Evolutionary conservation across 2,113 vertebrate species (phyloP), one percentile per base, ranked within the genome.

Genomic region (Procavia capensis): DNA sequence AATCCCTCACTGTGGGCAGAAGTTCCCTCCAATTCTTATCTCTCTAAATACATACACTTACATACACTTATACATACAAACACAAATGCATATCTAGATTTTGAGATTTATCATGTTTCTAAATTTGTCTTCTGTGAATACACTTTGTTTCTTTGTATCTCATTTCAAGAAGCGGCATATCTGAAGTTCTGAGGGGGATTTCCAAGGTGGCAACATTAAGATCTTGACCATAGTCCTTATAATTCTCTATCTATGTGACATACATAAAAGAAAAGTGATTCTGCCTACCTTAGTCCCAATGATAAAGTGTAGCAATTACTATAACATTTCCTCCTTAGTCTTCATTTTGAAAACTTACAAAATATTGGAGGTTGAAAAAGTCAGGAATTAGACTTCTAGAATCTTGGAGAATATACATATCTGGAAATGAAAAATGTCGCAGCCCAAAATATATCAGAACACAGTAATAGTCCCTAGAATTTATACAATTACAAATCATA

Each of bases 321-420:
- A 89, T 79, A 39, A 16, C 80, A 87, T 89, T 91, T 70, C 61
- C 31, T 25, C 34, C 83, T 93, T 64, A 50, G 27, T 74, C 72
- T 41, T 79, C 54, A 92, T 93, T 96, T 92, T 36, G 63, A 97
- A 97, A 92, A 63, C 2, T 80, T n/a, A 7, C 41, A 97, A 98
- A 78, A 80, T 63, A 61, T 57, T 78, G 85, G 63, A 76, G 78
- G 34, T 59, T 54, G 61, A 59, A 95, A 93, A 54, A 76, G 41
- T 25, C 0, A 1, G 31, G 75, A 93, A 80, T 85, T 78, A 90
- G 86, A 0, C 10, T 70, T 0, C 34, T 80, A 59, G 80, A 95
- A 82, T 41, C 72, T 72, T 90, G 43, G 7, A 95, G 75, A 95
- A 79, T 13, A 70, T 25, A 76, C 3, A 90, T 74, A 47, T 88